Evolutionary conservation across 2,113 vertebrate genomes (phyloP).

Genomic region (Oenanthe melanoleuca): DNA sequence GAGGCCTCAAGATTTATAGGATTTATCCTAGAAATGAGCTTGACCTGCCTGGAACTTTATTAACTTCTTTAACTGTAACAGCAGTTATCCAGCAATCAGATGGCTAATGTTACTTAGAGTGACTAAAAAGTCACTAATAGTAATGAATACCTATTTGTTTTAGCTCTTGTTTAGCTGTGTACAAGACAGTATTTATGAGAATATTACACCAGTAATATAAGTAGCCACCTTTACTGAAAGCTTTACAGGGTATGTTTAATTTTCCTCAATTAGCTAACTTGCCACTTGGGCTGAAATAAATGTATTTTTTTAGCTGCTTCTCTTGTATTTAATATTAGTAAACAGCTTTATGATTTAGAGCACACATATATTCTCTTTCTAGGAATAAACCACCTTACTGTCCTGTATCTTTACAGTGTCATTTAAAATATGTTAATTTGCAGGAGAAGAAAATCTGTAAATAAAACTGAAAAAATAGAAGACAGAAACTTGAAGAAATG

Average conservation of each 20-base stretch:
- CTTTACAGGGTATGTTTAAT: background rate
- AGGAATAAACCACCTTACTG: background rate
- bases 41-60: background rate
- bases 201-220: background rate
- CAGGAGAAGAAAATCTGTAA: background rate
- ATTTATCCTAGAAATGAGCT: background rate
- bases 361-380: background rate
- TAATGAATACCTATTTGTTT: background rate
- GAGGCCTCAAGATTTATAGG: background rate
- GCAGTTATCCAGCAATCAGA: background rate
- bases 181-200: background rate
- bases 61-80: background rate
- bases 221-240: background rate
- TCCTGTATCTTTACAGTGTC: background rate
- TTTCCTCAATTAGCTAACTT: background rate
- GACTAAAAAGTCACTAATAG: background rate
- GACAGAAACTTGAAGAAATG: background rate
- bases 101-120: background rate
- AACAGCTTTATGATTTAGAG: background rate
- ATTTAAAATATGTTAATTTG: background rate
- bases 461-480: background rate
- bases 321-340: background rate
- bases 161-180: background rate
- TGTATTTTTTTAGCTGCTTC: background rate
- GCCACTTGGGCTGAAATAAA: background rate